Evolutionary conservation across 2,113 vertebrate species (phyloP).

Genomic region (Pyxicephalus adspersus): DNA sequence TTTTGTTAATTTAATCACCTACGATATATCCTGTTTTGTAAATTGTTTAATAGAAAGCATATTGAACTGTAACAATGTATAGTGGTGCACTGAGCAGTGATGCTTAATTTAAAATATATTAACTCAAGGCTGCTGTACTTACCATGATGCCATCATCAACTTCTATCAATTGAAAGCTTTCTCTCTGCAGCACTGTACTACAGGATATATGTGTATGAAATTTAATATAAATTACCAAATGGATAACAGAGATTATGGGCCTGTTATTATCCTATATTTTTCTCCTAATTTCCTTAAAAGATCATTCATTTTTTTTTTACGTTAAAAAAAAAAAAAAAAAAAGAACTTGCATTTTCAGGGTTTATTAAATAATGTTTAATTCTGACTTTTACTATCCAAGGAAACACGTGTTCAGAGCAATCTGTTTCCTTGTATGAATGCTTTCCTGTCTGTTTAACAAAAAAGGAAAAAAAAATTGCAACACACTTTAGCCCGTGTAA

Average conservation of each 20-base stretch:
- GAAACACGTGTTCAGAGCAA: constrained; percentile 80
- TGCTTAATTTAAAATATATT: constrained; percentile 14
- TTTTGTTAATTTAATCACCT: constrained; percentile 43
- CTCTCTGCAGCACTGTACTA: constrained; percentile 4
- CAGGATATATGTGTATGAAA: constrained; percentile 14
- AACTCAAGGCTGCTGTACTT: constrained; percentile 14
- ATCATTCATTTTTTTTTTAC: too few species aligned
- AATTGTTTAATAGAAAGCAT: constrained; percentile 47
- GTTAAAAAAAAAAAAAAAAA: constrained; percentile 1
- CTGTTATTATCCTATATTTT: background rate
- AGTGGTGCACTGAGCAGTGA: background rate
- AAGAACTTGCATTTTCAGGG: background rate
- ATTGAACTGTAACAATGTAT: constrained; percentile 41
- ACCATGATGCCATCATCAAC: background rate
- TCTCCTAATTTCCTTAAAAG: background rate
- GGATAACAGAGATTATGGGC: background rate
- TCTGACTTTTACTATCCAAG: constrained; percentile 79
- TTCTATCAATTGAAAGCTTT: background rate
- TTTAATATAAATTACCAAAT: constrained; percentile 10
- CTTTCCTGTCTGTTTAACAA: constrained; percentile 75
- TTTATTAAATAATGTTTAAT: constrained; percentile 63
- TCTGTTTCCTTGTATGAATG: constrained; percentile 77
- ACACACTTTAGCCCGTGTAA: constrained; percentile 77
- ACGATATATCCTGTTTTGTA: constrained; percentile 43
- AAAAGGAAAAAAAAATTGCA: constrained; percentile 69